Base-by-base conservation (phyloP, 2,888 invertebrate species). In the Watsonalla cultraria region DNA sequence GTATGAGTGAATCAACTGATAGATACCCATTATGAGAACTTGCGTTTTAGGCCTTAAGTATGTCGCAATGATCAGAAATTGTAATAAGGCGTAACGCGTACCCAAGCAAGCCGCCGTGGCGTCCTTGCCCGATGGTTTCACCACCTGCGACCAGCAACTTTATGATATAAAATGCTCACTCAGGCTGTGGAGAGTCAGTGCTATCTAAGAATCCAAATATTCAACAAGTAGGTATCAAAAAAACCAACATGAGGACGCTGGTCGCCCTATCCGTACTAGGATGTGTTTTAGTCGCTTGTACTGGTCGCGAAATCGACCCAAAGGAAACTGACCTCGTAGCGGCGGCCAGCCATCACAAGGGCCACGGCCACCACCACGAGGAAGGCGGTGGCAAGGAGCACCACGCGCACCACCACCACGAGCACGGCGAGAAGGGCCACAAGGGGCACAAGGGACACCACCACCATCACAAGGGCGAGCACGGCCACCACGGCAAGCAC, bases 381-480 rank as follows among this genome's bases (percentile, higher is more conserved):
- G 91, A 92, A 57, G 94, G 94, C 34, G 94, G 94, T 11, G 95
- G 95, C 53, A 91, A 93, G 62, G 92, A 93, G 60, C 93, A 94
- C 66, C 94, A 94, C 67, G 91, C 86, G 2, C 92, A 94, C 61
- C 94, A 95, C 69, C 94, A 94, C 72, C 92, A 93, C 64, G 92
- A 93, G 54, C 93, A 95, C 74, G 95, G 95, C 0, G 93, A 94
- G 63, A 95, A 96, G 72, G 95, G 94, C 0, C 94, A 95, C 61
- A 96, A 96, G 69, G 96, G 96, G 0, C 94, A 95, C 84, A 94
- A 95, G 74, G 92, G 93, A 45, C 93, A 94, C 62, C 95, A 95
- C 69, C 94, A 95, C 70, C 95, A 95, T 85, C 94, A 96, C 68
- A 94, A 96, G 70, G 95, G 94, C 9, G 95, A 95, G 37, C 94